phyloP scores from a whole-genome alignment of 2,888 invertebrate species.

The Hyalella azteca region DNA sequence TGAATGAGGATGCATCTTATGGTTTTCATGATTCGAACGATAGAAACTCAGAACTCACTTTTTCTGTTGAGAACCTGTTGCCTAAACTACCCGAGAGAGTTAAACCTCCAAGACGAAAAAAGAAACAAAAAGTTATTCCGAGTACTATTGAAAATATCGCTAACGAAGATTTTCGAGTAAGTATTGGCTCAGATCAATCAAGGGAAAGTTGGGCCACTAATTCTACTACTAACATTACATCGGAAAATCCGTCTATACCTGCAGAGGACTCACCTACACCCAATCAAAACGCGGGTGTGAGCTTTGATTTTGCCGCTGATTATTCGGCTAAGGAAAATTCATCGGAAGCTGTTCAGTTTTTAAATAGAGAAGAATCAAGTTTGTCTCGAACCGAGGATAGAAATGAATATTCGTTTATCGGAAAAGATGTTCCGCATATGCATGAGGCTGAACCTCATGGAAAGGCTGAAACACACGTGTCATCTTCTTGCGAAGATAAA shows the following conservation, averaged over 20 bases:
- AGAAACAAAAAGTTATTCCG: slow-evolving; percentile 47
- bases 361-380: too few species aligned
- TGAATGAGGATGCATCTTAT: neutral
- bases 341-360: too few species aligned
- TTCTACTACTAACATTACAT: neutral
- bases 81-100: slow-evolving; percentile 51
- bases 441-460: too few species aligned
- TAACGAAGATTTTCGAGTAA: neutral
- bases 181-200: slow-evolving; percentile 2
- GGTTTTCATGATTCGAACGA: neutral
- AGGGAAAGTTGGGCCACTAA: neutral
- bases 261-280: neutral
- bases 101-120: slow-evolving; percentile 54
- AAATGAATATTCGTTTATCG: too few species aligned
- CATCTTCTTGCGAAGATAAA: too few species aligned
- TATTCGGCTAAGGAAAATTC: too few species aligned
- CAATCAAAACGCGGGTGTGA: too few species aligned
- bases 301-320: too few species aligned
- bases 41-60: neutral
- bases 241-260: neutral
- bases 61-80: slow-evolving; percentile 41
- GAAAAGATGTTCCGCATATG: too few species aligned
- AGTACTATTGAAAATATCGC: slow-evolving; percentile 46
- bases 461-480: too few species aligned
- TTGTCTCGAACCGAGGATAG: too few species aligned